Base-by-base conservation (phyloP, 35 echinoderm and acorn worm species). In the Ophiothrix spiculata region DNA sequence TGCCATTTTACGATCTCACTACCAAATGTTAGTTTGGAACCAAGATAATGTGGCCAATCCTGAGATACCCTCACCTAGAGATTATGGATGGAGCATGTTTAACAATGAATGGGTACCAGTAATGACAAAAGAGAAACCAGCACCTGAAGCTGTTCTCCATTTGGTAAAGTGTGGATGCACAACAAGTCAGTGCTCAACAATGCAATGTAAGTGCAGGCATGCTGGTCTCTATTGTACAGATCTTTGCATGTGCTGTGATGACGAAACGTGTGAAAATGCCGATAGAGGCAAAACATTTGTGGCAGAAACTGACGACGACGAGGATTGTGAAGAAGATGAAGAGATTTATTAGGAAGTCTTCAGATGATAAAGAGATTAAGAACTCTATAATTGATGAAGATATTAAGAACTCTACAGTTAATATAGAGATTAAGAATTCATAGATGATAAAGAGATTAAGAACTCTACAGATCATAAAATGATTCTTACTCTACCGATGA, bases 131-230 rank as follows among this genome's bases (percentile, higher is more conserved):
- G 19, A 35, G 45, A 82, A 46, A 4, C 80, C 80, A 25, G 80
- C 80, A 14, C 80, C 80, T n/a, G 37, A 82, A 42, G 80, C 80
- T 34, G 33, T 82, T 3, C 33, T 82, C 1, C 37, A 82, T 46
- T 41, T 82, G 38, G 41, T 82, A 3, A 82, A 39, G 31, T 82
- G 80, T 39, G n/a, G 25, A 6, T 42, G 80, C 42, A 56, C 25
- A 46, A 82, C 8, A 28, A 76, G 10, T 76, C 74, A 10, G 12
- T 76, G 74, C 34, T 76, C 74, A 29, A 76, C 74, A 12, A 76
- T 31, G 74, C n/a, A 35, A 76, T 76, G 74, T 76, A 76, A 35
- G 12, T 76, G 74, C 34, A 76, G 28, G 34, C 8, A 29, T 76
- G 74, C 74, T 76, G 74, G 74, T 76, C 74, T 76, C 29, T 28